A percentile compares a stretch with the other conserved stretches of the same genome.
These are phyloP conservation scores for Theristicus caerulescens DNA, from an alignment of 2,113 vertebrate species.

Conservation along the genomic window DNA sequence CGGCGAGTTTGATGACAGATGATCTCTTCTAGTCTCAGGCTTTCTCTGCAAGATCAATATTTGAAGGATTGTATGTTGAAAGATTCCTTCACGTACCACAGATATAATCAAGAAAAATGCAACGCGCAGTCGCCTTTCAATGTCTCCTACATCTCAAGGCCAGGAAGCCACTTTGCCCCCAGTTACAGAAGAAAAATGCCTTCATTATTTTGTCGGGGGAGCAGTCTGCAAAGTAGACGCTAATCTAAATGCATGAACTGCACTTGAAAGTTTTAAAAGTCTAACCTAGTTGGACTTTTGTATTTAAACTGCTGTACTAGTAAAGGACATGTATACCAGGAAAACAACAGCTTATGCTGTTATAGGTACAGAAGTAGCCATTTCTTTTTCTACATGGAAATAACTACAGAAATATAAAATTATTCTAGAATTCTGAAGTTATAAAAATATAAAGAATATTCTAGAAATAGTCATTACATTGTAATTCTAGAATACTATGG, in stretches of 20 bases:
- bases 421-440: background rate
- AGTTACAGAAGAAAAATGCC: conserved; percentile 6
- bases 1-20: background rate
- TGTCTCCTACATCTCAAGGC: background rate
- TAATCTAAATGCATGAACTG: background rate
- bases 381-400: background rate
- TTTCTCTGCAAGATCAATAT: background rate
- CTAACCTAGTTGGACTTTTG: background rate
- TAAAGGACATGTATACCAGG: background rate
- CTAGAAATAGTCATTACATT: background rate
- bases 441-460: background rate
- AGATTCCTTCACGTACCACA: background rate
- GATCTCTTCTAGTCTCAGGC: background rate
- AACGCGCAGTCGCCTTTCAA: background rate
- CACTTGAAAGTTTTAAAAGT: background rate
- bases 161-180: background rate
- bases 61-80: conserved; percentile 5
- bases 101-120: background rate
- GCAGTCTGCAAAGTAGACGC: background rate
- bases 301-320: background rate
- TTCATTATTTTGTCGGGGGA: background rate
- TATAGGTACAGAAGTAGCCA: background rate
- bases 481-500: background rate
- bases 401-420: background rate
- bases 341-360: background rate